Evolutionary conservation across 2,888 invertebrate species (phyloP), one percentile per base, ranked within the genome.

Genomic region (Chorisops tibialis): DNA sequence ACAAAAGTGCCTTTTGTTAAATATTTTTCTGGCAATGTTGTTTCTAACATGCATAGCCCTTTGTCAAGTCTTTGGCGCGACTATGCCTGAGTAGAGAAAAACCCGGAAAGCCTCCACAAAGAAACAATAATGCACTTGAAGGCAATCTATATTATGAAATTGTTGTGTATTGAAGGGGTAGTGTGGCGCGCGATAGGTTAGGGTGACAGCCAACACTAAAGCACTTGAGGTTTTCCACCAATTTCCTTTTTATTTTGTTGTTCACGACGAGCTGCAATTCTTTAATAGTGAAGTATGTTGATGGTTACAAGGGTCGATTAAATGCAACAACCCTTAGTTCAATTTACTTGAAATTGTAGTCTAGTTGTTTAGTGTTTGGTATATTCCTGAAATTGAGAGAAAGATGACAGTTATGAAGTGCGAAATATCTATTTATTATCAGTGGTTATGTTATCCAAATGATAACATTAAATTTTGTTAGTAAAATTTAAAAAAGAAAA

Each of bases 1-100:
- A 24, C 49, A 24, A 24, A 21, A 35, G 24, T 30, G 22, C 35
- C 37, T 50, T 35, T 37, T 41, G 54, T 22, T 21, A 24, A 38
- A 52, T 54, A 14, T 54, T 61, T 61, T 61, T 35, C 43, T 21
- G 45, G 45, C 51, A 61, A 24, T 61, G 52, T 61, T 61, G 52
- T 52, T 61, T 61, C 43, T 52, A 30, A 35, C 38, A 9, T 61
- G 45, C 43, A n/a, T n/a, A 61, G 45, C 49, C 43, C 24, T 19
- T 45, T 9, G 30, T 30, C 30, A 30, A 30, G 30, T 30, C 30
- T 1, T 30, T 9, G 5, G 1, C 30, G n/a, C n/a, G n/a, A n/a
- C 30, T 7, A 30, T 30, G 30, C 30, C 30, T 30, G 7, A 7
- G n/a, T n/a, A n/a, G n/a, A n/a, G n/a, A n/a, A n/a, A 30, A 5